Percentiles rank a stretch among this genome's conserved stretches.
These are phyloP conservation scores for Drosophila sproati DNA, from an alignment of 1,140 invertebrate species.

Conservation along the genomic window DNA sequence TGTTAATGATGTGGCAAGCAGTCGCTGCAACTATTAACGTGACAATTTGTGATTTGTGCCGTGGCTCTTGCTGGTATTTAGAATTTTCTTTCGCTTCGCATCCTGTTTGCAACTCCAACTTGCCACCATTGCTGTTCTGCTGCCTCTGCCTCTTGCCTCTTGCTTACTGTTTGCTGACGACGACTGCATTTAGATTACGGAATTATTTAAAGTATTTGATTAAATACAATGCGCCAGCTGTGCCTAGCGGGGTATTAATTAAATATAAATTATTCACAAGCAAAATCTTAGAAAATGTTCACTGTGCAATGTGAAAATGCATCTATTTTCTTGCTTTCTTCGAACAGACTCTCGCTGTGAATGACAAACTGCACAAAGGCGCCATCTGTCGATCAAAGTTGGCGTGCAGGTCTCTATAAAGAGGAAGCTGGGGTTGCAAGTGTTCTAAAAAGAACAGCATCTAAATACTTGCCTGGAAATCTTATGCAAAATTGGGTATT, in stretches of 20 bases:
- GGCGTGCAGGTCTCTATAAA: neutral
- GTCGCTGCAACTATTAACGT: conserved; percentile 73
- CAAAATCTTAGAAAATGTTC: neutral
- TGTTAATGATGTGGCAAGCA: conserved; percentile 22
- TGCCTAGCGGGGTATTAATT: conserved; percentile 76
- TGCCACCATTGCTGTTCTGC: conserved; percentile 45
- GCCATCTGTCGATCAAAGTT: conserved; percentile 56
- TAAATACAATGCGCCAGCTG: conserved; percentile 70
- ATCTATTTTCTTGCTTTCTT: neutral
- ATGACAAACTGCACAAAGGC: conserved; percentile 42
- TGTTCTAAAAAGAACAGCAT: conserved; percentile 59
- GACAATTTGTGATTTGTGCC: conserved; percentile 83
- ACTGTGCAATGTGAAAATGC: conserved; percentile 3
- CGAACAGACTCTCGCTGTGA: neutral
- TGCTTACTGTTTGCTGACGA: conserved; percentile 50
- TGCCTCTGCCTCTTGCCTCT: conserved; percentile 18
- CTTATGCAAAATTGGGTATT: conserved; percentile 55
- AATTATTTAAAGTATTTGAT: conserved; percentile 84
- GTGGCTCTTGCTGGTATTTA: conserved; percentile 71
- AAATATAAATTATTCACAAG: conserved; percentile 79
- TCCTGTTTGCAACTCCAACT: conserved; percentile 47
- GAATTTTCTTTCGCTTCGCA: conserved; percentile 64
- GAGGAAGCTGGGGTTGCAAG: conserved; percentile 55
- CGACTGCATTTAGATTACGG: conserved; percentile 82
- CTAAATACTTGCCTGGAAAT: neutral